Evolutionary conservation across 2,113 vertebrate species (phyloP).

Genomic region (Neodontobutis hainanensis): DNA sequence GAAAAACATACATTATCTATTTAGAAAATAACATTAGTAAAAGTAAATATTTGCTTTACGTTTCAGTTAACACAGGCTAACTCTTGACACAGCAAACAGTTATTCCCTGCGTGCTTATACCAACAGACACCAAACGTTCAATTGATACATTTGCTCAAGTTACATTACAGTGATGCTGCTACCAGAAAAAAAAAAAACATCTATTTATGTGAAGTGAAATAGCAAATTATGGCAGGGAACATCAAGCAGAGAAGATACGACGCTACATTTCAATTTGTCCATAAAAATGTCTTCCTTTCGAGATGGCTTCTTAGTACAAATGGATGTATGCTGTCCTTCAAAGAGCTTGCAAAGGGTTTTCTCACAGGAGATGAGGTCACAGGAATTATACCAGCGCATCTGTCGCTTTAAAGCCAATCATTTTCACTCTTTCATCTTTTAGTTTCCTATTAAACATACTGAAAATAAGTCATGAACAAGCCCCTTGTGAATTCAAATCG

Average conservation of each 20-base stretch:
- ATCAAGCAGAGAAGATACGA: neutral
- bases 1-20: too few relatives aligned
- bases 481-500: neutral
- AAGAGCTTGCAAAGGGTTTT: slow-evolving; percentile 1
- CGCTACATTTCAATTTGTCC: neutral
- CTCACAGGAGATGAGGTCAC: slow-evolving; percentile 3
- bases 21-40: too few relatives aligned
- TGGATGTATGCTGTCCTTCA: slow-evolving; percentile 7
- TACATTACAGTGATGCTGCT: neutral
- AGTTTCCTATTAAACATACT: neutral
- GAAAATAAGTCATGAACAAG: neutral
- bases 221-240: slow-evolving; percentile 1
- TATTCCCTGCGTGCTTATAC: neutral
- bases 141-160: neutral
- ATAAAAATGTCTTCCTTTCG: slow-evolving; percentile 11
- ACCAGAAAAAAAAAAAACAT: neutral
- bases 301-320: neutral
- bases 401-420: slow-evolving; percentile 1
- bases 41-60: too few relatives aligned
- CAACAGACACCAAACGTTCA: neutral
- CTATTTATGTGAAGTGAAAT: slow-evolving; percentile 3
- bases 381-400: slow-evolving; percentile 1
- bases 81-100: neutral
- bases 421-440: slow-evolving; percentile 8
- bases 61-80: neutral